phyloP scores from a whole-genome alignment of 2,797 vertebrate genomes.

The Premnoplex brunnescens region DNA sequence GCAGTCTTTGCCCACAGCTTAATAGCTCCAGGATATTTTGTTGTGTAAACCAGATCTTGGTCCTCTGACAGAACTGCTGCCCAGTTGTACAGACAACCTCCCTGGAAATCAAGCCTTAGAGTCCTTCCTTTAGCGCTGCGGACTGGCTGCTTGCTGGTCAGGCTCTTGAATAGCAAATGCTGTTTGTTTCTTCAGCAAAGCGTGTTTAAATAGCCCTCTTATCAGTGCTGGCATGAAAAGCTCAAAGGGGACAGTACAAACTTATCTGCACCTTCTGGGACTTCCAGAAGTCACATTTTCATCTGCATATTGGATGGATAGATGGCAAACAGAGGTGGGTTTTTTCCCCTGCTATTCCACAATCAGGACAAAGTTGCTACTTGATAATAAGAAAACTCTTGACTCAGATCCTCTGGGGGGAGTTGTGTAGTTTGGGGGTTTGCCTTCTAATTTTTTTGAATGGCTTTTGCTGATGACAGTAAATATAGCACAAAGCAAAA shows the following conservation, averaged over 20 bases:
- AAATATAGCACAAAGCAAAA: background rate
- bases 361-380: background rate
- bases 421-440: background rate
- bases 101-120: background rate
- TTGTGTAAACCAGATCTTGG: background rate
- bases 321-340: background rate
- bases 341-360: accelerated
- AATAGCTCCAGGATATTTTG: slow-evolving; percentile 24
- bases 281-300: background rate
- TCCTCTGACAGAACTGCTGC: background rate
- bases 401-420: background rate
- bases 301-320: background rate
- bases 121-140: background rate
- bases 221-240: background rate
- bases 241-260: background rate
- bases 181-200: background rate
- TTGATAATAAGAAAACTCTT: background rate
- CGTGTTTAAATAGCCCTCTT: background rate
- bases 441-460: background rate
- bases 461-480: background rate
- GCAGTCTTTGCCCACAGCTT: background rate
- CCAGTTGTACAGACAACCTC: background rate
- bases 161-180: background rate
- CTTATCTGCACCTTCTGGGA: background rate
- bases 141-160: background rate